Base-by-base conservation (phyloP, 2,797 vertebrate genomes). In the Adrianichthys oophorus region DNA sequence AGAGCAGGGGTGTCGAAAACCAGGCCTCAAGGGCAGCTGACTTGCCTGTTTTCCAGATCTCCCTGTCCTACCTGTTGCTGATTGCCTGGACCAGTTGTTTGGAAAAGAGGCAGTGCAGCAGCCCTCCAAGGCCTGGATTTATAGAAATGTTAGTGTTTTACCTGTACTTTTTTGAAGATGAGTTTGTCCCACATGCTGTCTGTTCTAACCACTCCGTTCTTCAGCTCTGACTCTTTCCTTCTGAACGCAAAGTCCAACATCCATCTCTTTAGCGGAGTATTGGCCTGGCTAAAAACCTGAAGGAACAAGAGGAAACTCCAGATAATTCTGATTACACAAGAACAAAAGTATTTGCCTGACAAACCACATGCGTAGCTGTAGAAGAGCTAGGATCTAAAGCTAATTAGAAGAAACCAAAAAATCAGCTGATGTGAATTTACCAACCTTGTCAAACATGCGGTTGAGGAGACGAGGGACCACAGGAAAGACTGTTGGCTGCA, bases 401-500 rank as follows among this genome's bases (percentile, higher is more conserved):
- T 14, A 2, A 37, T 1, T 2, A 45, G 7, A 4, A 8, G 16
- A 51, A 18, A 61, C 15, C 4, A 45, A 51, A 48, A 19, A 23
- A 3, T 1, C 17, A 18, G 12, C 5, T 0, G 2, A 2, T 7
- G 5, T 0, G 1, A 1, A 8, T 10, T 1, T 10, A 16, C 55
- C 90, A 81, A 99, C 98, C 90, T 93, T 95, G 70, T 99, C 98
- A 76, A 97, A 99, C 96, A 99, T 99, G 61, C 98, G 94, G 86
- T 99, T 99, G 72, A 98, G 89, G 32, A 99, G 87, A 29, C 98
- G 94, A 0, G 98, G 98, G 40, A 99, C 97, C 24, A 98, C 96
- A 2, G 98, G 98, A 59, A 99, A 99, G 41, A 99, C 16, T 0
- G 98, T 99, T 15, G 98, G 98, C 52, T 91, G 92, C 65, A 99